These are phyloP conservation scores for Melangyna quadrimaculata DNA, from an alignment of 2,888 invertebrate genomes.

Conservation along the genomic window DNA sequence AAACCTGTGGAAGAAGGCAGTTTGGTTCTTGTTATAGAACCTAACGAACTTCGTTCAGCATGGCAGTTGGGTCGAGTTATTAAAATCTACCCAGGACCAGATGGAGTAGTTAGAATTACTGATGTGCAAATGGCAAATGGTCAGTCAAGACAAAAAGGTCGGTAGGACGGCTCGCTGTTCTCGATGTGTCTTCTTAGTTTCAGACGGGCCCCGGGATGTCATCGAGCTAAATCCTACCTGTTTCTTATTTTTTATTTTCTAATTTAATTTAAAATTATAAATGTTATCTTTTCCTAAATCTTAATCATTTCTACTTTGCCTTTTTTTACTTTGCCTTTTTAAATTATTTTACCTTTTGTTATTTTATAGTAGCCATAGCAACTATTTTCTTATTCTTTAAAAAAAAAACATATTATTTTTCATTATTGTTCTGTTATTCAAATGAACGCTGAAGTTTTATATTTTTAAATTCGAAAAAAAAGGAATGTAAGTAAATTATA, in stretches of 20 bases:
- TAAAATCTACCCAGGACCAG: not conserved
- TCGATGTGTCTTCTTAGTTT: constrained; percentile 23
- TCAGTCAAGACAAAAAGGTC: not conserved
- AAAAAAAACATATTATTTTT: no score
- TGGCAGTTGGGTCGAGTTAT: not conserved
- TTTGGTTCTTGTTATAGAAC: not conserved
- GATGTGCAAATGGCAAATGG: not conserved
- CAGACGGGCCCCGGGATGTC: constrained; percentile 15
- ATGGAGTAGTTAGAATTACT: not conserved
- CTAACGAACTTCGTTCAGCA: not conserved
- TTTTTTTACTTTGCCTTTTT: no score
- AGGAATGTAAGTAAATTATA: no score
- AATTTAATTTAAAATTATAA: no score
- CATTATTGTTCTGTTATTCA: no score
- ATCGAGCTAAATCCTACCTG: not conserved
- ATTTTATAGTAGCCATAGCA: no score
- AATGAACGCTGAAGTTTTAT: no score
- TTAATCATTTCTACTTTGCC: no score
- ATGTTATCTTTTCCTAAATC: no score
- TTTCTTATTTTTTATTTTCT: not conserved
- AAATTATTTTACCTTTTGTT: no score
- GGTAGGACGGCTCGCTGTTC: constrained; percentile 17
- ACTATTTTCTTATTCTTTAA: no score
- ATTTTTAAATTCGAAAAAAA: no score
- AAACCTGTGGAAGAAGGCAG: not conserved